phyloP scores from a whole-genome alignment of 2,797 vertebrate genomes.

The Sebastes wilsoni region DNA sequence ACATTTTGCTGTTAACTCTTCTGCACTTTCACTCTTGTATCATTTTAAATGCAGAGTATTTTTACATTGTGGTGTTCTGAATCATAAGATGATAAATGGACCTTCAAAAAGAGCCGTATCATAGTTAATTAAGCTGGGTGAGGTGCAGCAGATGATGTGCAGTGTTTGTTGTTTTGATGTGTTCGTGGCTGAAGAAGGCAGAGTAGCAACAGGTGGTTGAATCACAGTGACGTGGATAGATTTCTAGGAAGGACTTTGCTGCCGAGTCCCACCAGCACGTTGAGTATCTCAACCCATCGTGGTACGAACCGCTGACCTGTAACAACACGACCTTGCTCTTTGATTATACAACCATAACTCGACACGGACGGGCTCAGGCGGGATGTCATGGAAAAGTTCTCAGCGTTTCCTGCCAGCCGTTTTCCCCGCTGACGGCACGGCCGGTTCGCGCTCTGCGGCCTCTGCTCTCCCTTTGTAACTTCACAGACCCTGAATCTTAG shows the following conservation, averaged over 20 bases:
- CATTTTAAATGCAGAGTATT: too few relatives aligned
- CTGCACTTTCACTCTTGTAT: too few relatives aligned
- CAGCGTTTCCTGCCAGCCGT: conserved; percentile 20
- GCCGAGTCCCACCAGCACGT: conserved; percentile 27
- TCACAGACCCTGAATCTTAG: conserved; percentile 49
- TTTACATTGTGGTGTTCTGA: too few relatives aligned
- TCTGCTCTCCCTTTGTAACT: conserved; percentile 40
- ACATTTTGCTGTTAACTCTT: too few relatives aligned
- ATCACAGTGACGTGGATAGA: conserved; percentile 53
- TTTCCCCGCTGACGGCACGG: conserved; percentile 24
- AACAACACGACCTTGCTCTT: conserved; percentile 56
- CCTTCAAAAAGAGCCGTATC: too few relatives aligned
- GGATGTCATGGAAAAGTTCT: conserved; percentile 67
- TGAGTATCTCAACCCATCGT: background rate
- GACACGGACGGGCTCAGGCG: conserved; percentile 9
- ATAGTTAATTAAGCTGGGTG: background rate
- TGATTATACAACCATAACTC: conserved; percentile 38
- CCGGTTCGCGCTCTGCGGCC: background rate
- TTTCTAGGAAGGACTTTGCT: conserved; percentile 49
- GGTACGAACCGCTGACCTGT: conserved; percentile 22
- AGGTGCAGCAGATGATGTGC: background rate
- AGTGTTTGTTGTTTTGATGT: background rate
- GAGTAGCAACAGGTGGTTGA: conserved; percentile 59
- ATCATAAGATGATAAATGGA: too few relatives aligned
- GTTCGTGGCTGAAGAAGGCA: conserved; percentile 14